Conservation (phyloP, 2,888 invertebrate genomes). For the Drosophila kuntzei region DNA sequence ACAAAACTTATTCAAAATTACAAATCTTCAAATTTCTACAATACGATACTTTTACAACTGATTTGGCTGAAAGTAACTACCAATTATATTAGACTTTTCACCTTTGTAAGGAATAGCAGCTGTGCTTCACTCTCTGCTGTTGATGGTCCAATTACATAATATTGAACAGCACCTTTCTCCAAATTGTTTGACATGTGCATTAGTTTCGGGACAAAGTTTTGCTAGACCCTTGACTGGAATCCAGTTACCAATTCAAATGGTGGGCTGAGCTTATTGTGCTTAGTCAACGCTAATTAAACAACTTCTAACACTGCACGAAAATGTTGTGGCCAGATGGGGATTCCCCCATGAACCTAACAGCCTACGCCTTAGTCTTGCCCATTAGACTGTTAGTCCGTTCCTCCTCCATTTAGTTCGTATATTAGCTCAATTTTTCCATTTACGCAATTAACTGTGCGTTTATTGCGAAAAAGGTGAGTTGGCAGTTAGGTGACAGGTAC, state of each 20-base stretch:
- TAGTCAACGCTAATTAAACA: constrained; percentile 60
- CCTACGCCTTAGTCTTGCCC: constrained; percentile 1
- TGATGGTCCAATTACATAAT: constrained; percentile 27
- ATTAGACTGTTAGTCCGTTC: constrained; percentile 6
- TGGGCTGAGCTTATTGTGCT: constrained; percentile 25
- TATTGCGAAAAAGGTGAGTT: constrained; percentile 56
- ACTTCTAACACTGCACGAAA: constrained; percentile 52
- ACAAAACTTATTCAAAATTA: too few relatives aligned
- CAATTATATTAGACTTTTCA: constrained; percentile 4
- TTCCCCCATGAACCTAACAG: constrained; percentile 5
- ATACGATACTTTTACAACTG: background rate
- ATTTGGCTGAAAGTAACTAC: constrained; percentile 1
- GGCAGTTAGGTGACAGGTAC: constrained; percentile 46
- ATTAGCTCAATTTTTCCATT: constrained; percentile 68
- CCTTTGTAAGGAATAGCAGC: constrained; percentile 22
- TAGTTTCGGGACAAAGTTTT: constrained; percentile 14
- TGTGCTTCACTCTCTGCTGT: constrained; percentile 25
- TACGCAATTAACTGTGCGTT: constrained; percentile 67
- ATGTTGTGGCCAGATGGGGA: constrained; percentile 8
- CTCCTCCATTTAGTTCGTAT: constrained; percentile 31
- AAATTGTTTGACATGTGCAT: constrained; percentile 46
- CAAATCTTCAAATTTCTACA: background rate
- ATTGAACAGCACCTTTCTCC: constrained; percentile 22
- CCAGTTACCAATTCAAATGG: constrained; percentile 12
- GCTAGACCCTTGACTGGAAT: constrained; percentile 4